Conservation (phyloP, 2,113 vertebrate genomes). For the Ptilorrhoa leucosticta region DNA sequence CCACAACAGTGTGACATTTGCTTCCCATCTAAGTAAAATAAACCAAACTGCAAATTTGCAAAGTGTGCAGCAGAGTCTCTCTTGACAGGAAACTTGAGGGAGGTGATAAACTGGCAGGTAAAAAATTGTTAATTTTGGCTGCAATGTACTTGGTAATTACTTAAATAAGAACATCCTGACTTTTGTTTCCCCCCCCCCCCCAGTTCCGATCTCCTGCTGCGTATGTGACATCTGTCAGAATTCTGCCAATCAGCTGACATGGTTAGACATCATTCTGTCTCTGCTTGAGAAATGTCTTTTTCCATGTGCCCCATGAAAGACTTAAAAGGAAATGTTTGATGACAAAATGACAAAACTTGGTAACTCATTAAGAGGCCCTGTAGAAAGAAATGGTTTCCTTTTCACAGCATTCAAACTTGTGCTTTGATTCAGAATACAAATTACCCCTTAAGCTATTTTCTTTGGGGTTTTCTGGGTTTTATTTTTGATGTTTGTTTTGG, state of each 20-base stretch:
- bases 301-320: neutral
- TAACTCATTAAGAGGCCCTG: neutral
- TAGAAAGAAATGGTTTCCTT: neutral
- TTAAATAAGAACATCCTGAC: neutral
- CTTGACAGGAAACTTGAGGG: neutral
- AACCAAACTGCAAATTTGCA: neutral
- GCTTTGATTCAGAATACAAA: neutral
- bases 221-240: neutral
- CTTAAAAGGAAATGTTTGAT: neutral
- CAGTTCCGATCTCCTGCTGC: neutral
- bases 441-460: neutral
- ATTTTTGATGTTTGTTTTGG: neutral
- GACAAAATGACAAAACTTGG: neutral
- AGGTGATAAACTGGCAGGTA: neutral
- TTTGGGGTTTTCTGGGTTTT: neutral
- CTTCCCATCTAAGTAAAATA: neutral
- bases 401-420: neutral
- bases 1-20: neutral
- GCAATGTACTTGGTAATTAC: neutral
- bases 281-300: neutral
- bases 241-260: neutral
- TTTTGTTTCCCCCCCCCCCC: neutral
- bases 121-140: neutral
- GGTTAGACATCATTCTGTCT: neutral
- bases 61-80: neutral